phyloP scores from a whole-genome alignment of 2,797 vertebrate species.

The Lagodon rhomboides region DNA sequence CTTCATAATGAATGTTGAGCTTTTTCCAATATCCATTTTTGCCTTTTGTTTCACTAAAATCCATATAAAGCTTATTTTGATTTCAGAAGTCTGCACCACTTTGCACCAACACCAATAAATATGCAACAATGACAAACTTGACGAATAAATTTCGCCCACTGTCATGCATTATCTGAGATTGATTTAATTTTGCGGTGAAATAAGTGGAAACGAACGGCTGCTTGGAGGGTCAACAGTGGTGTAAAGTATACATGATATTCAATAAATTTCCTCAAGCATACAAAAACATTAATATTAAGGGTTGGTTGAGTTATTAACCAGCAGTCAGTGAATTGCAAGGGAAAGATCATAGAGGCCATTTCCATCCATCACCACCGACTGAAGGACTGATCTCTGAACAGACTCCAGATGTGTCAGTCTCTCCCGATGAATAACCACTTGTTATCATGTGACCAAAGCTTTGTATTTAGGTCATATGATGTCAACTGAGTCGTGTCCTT shows the following conservation, averaged over 20 bases:
- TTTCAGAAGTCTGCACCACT: conserved; percentile 29
- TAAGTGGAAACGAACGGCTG: neutral
- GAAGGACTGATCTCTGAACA: neutral
- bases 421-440: neutral
- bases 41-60: conserved; percentile 37
- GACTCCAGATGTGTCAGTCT: neutral
- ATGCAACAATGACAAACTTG: conserved; percentile 39
- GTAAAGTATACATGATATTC: neutral
- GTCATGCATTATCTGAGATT: neutral
- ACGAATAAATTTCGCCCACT: conserved; percentile 21
- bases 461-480: neutral
- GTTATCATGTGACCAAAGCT: neutral
- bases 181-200: conserved; percentile 27
- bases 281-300: neutral
- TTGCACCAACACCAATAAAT: conserved; percentile 3
- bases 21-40: conserved; percentile 36
- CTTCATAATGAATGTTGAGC: conserved; percentile 10
- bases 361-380: neutral
- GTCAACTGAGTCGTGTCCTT: neutral
- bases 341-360: neutral
- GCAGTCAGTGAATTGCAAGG: neutral
- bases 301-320: neutral
- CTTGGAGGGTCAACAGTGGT: neutral
- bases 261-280: neutral
- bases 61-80: conserved; percentile 37